Base-by-base conservation (phyloP, 1,140 invertebrate genomes). In the Scaptomyza montana region DNA sequence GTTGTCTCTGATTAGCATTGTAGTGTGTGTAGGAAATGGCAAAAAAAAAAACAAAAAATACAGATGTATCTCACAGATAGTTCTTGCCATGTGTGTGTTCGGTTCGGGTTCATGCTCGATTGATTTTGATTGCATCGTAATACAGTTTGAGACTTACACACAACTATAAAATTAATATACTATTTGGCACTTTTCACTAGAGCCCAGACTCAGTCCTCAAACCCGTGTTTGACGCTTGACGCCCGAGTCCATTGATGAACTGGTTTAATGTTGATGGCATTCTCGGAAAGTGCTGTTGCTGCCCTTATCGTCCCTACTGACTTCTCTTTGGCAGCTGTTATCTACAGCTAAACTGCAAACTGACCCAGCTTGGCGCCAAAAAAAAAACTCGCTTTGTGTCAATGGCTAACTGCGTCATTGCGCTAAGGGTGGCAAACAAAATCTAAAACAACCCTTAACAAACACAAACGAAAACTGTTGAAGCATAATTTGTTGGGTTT, bases 271-370 rank as follows among this genome's bases (percentile, higher is more conserved):
- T 54, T n/a, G n/a, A n/a, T n/a, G n/a, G n/a, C n/a, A n/a, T n/a
- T n/a, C n/a, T n/a, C n/a, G n/a, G n/a, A n/a, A n/a, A n/a, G n/a
- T n/a, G n/a, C n/a, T n/a, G n/a, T n/a, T n/a, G n/a, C n/a, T n/a
- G n/a, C n/a, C n/a, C n/a, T n/a, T n/a, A n/a, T n/a, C n/a, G n/a
- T n/a, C n/a, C n/a, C n/a, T n/a, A n/a, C 82, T 86, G 78, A 86
- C 78, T 87, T 87, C 87, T 87, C 82, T 86, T 61, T 75, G 53
- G 55, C 55, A 43, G 66, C 33, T 74, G 77, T 81, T 86, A 87
- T 85, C 81, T 71, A 74, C 10, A 64, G 33, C 68, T 25, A 1
- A 63, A 16, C 47, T 60, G 55, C 54, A 66, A 66, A 33, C 57
- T 70, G 51, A 63, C 54, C 41, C 41, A 36, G n/a, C 8, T 63